These are phyloP conservation scores for Pycnomerus fuliginosus DNA, from an alignment of 2,888 invertebrate genomes.

Conservation along the genomic window DNA sequence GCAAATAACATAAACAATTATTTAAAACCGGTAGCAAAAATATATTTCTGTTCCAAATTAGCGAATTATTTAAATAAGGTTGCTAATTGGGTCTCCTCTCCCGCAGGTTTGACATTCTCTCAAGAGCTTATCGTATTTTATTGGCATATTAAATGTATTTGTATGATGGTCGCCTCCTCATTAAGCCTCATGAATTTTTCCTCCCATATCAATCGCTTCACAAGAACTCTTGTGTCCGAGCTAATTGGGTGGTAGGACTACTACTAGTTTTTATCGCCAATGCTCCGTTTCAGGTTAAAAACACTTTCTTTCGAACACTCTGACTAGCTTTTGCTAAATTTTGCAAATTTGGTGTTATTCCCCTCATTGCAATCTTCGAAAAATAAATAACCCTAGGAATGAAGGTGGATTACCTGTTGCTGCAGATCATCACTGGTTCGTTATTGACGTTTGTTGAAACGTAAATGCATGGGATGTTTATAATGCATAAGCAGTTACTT, in stretches of 20 bases:
- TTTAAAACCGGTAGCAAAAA: conserved; percentile 34
- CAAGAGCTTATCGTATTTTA: conserved; percentile 30
- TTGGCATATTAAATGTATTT: conserved; percentile 27
- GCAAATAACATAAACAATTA: conserved; percentile 21
- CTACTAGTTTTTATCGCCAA: conserved; percentile 16
- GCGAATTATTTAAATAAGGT: conserved; percentile 36
- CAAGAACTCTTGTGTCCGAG: conserved; percentile 25
- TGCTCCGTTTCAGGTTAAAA: not conserved
- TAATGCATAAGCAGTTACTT: no score
- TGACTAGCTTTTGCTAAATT: not conserved
- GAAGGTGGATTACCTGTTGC: conserved; percentile 5
- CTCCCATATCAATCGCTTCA: conserved; percentile 16
- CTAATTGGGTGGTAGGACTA: conserved; percentile 27
- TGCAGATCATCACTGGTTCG: conserved; percentile 11
- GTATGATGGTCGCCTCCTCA: conserved; percentile 23
- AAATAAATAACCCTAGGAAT: not conserved
- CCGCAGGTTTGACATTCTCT: conserved; percentile 19
- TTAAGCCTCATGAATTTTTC: conserved; percentile 25
- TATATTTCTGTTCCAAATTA: conserved; percentile 30
- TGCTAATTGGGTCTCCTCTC: conserved; percentile 30
- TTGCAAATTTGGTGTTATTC: not conserved
- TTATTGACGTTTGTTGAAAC: conserved; percentile 21
- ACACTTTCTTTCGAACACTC: not conserved
- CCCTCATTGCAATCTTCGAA: not conserved
- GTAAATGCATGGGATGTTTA: conserved; percentile 17